Conservation (phyloP, 2,797 vertebrate species). For the Nasua narica region DNA sequence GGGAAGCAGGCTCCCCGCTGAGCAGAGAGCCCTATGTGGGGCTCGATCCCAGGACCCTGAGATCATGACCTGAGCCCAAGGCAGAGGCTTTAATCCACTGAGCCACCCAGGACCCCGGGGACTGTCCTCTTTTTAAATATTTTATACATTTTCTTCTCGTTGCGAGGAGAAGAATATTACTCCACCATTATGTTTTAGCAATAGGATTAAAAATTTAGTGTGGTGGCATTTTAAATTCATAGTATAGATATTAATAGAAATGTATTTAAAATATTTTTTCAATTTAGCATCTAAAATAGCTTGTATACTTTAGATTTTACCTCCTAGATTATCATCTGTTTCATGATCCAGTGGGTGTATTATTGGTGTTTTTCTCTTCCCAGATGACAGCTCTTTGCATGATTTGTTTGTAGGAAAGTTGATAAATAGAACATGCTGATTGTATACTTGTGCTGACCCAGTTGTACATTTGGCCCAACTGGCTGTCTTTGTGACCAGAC, state of each 20-base stretch:
- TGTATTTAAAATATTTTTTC: constrained; percentile 24
- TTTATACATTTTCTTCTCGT: constrained; percentile 5
- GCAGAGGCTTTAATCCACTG: too few relatives aligned
- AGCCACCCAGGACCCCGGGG: too few relatives aligned
- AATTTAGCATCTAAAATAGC: constrained; percentile 1
- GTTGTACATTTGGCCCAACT: not conserved
- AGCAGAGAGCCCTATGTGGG: too few relatives aligned
- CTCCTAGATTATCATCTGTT: not conserved
- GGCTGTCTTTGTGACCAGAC: not conserved
- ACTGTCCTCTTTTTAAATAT: not conserved
- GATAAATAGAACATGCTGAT: not conserved
- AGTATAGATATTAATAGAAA: not conserved
- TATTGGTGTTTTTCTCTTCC: not conserved
- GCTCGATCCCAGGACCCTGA: too few relatives aligned
- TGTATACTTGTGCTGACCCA: constrained; percentile 52
- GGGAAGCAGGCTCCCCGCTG: too few relatives aligned
- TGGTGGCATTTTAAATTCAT: constrained; percentile 7
- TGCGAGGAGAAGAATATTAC: not conserved
- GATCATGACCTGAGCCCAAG: too few relatives aligned
- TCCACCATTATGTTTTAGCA: not conserved
- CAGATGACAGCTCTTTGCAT: not conserved
- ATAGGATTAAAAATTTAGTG: not conserved
- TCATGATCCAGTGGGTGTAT: not conserved
- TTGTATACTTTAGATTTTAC: not conserved
- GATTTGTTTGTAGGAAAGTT: constrained; percentile 10